Evolutionary conservation across 2,113 vertebrate genomes (phyloP).

Genomic region (Arothron firmamentum): DNA sequence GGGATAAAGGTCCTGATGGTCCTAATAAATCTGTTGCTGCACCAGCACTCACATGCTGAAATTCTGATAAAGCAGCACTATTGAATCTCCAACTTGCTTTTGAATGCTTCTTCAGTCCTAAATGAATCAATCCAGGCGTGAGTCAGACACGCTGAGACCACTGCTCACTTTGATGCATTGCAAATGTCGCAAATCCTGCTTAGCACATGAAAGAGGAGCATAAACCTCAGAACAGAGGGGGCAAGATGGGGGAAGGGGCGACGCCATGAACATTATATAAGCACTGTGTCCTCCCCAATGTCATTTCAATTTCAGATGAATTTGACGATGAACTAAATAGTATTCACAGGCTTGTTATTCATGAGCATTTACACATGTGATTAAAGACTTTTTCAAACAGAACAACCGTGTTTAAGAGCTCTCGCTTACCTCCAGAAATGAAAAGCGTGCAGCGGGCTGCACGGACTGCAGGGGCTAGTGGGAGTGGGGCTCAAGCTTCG

Average conservation of each 20-base stretch:
- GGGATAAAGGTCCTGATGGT: slow-evolving; percentile 14
- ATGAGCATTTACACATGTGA: slow-evolving; percentile 22
- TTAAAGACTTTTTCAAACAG: slow-evolving; percentile 30
- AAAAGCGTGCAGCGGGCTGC: slow-evolving; percentile 97
- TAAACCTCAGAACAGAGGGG: slow-evolving; percentile 53
- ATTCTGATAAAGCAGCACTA: slow-evolving; percentile 16
- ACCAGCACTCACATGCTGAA: background rate
- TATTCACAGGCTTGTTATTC: background rate
- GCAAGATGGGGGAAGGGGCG: slow-evolving; percentile 40
- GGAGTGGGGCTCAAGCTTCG: slow-evolving; percentile 99
- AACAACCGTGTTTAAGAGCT: slow-evolving; percentile 46
- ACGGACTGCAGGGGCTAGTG: slow-evolving; percentile 98
- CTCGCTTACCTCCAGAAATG: slow-evolving; percentile 99
- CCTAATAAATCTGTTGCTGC: slow-evolving; percentile 1
- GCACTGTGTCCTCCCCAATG: slow-evolving; percentile 45
- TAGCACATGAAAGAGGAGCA: slow-evolving; percentile 74
- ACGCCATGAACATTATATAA: slow-evolving; percentile 63
- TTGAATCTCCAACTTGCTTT: background rate
- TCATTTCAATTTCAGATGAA: slow-evolving; percentile 46
- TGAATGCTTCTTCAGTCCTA: background rate
- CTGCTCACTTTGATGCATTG: slow-evolving; percentile 60
- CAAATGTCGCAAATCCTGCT: slow-evolving; percentile 73
- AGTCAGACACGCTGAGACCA: slow-evolving; percentile 45
- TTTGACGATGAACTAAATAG: slow-evolving; percentile 15
- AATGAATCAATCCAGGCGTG: slow-evolving; percentile 37